Percentiles rank a stretch among this genome's conserved stretches.
phyloP scores from a whole-genome alignment of 2,797 vertebrate species.

The Galaxias olidus region DNA sequence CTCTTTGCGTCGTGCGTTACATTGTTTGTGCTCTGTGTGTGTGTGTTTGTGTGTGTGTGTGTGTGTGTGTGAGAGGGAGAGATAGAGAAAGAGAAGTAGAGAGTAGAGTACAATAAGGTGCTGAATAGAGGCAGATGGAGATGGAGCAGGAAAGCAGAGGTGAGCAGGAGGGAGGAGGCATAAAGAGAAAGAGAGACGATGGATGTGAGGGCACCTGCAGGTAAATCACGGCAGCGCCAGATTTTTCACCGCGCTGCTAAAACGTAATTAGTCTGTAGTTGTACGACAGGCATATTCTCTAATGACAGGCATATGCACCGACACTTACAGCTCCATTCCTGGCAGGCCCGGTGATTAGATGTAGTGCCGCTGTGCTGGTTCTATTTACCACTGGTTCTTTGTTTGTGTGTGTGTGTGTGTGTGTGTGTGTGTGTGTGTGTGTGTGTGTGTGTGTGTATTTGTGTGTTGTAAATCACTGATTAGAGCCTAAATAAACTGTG shows the following conservation, averaged over 20 bases:
- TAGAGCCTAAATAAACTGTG: neutral
- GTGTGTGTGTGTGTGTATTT: neutral
- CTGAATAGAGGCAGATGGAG: no score
- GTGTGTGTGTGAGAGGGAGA: no score
- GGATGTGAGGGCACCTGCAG: constrained; percentile 7
- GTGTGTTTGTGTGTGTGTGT: neutral
- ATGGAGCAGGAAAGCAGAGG: no score
- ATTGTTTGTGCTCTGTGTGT: neutral
- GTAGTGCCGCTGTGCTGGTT: constrained; percentile 3
- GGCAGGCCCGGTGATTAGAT: constrained; percentile 19
- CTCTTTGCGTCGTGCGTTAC: neutral
- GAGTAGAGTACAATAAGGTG: no score
- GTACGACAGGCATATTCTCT: constrained; percentile 43
- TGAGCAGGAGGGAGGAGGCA: neutral
- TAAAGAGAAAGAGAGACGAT: neutral
- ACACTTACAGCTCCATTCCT: constrained; percentile 52
- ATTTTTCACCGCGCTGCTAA: constrained; percentile 58
- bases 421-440: constrained; percentile 15
- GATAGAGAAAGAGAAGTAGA: no score
- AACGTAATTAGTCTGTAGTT: constrained; percentile 60
- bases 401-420: constrained; percentile 18
- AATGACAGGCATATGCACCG: constrained; percentile 44
- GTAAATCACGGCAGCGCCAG: constrained; percentile 56
- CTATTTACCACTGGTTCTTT: constrained; percentile 17
- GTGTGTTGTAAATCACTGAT: neutral